These are phyloP conservation scores for Scaptomyza graminum DNA, from an alignment of 1,140 invertebrate genomes.

Conservation along the genomic window DNA sequence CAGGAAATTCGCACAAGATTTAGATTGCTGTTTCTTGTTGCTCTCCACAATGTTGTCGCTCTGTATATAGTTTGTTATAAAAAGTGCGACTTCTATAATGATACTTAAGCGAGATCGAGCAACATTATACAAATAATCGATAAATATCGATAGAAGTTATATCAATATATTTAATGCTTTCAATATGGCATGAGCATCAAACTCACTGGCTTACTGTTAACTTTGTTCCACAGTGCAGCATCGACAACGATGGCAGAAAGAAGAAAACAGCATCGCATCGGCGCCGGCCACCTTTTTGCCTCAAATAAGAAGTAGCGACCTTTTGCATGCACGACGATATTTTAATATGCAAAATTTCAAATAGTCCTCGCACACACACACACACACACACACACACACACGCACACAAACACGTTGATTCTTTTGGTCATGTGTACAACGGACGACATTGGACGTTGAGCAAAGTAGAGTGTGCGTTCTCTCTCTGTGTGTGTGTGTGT, in stretches of 20 bases:
- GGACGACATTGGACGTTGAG: slow-evolving; percentile 27
- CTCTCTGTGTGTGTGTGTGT: too few species aligned
- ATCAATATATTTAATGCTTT: too few species aligned
- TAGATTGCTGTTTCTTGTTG: too few species aligned
- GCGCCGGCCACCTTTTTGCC: slow-evolving; percentile 57
- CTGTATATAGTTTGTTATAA: too few species aligned
- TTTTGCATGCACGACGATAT: slow-evolving; percentile 80
- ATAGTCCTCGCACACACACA: slow-evolving; percentile 55
- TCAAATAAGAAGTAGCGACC: slow-evolving; percentile 62
- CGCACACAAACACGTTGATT: slow-evolving; percentile 42
- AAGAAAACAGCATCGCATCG: slow-evolving; percentile 35
- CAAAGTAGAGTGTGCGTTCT: slow-evolving; percentile 5
- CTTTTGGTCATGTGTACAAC: slow-evolving; percentile 69
- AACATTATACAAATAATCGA: too few species aligned
- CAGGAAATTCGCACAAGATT: too few species aligned
- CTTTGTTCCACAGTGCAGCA: slow-evolving; percentile 13
- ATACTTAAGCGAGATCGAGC: too few species aligned
- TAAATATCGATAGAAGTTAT: too few species aligned
- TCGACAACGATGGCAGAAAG: not conserved
- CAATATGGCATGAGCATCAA: too few species aligned
- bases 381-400: slow-evolving; percentile 31
- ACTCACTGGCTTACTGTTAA: not conserved
- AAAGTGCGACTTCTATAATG: too few species aligned
- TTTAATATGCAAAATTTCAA: slow-evolving; percentile 82
- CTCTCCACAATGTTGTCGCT: too few species aligned